Evolutionary conservation across 2,888 invertebrate genomes (phyloP).

Genomic region (Diabrotica balteata): DNA sequence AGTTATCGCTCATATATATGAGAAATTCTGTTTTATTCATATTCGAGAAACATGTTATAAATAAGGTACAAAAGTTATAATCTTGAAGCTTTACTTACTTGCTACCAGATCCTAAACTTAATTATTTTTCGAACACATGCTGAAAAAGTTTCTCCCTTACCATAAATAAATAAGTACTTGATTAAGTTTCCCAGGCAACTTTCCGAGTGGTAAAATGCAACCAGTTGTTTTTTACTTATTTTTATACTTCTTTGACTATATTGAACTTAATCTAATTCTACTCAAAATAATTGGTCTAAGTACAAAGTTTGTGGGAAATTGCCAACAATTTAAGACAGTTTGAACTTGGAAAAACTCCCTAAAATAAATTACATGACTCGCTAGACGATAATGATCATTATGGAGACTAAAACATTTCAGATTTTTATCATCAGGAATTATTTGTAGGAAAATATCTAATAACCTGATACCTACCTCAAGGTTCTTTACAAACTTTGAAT

Average conservation of each 20-base stretch:
- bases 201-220: slow-evolving; percentile 2
- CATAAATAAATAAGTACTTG: slow-evolving; percentile 3
- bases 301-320: slow-evolving; percentile 24
- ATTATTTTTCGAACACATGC: too few species aligned
- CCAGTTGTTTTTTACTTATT: background rate
- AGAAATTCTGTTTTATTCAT: too few species aligned
- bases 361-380: slow-evolving; percentile 35
- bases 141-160: too few species aligned
- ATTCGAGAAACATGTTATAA: too few species aligned
- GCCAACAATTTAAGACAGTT: slow-evolving; percentile 24
- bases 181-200: background rate
- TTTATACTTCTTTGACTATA: slow-evolving; percentile 14
- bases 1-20: too few species aligned
- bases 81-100: too few species aligned
- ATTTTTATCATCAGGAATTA: slow-evolving; percentile 20
- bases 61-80: too few species aligned
- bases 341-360: slow-evolving; percentile 29
- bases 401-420: slow-evolving; percentile 23
- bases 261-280: slow-evolving; percentile 11
- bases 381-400: slow-evolving; percentile 31
- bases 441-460: slow-evolving; percentile 11
- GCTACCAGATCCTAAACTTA: too few species aligned
- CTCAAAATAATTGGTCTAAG: slow-evolving; percentile 16
- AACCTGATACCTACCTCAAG: slow-evolving; percentile 3
- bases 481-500: too few species aligned